Evolutionary conservation across 2,113 vertebrate species (phyloP).

Genomic region (Malurus melanocephalus): DNA sequence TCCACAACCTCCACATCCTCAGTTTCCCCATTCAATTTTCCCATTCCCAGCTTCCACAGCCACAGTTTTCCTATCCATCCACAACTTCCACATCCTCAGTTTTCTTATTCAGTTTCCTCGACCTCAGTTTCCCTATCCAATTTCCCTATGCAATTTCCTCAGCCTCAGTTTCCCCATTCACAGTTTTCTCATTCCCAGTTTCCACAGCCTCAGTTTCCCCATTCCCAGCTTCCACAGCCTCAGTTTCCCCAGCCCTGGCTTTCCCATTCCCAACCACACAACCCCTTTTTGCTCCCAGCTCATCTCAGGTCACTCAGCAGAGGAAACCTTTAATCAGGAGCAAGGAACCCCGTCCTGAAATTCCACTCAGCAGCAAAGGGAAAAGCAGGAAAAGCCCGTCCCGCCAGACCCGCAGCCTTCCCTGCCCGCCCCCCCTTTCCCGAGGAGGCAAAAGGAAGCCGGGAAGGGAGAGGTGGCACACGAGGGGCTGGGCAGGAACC

Average conservation of each 20-base stretch:
- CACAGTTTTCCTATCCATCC: neutral
- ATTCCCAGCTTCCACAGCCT: neutral
- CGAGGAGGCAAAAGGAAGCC: neutral
- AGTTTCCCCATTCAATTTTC: neutral
- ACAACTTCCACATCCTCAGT: neutral
- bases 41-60: neutral
- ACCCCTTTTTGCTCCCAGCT: neutral
- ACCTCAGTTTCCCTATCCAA: neutral
- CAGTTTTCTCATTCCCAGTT: neutral
- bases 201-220: neutral
- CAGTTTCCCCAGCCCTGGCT: neutral
- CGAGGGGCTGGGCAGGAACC: neutral
- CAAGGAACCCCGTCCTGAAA: neutral
- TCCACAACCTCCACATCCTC: neutral
- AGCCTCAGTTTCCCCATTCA: too few relatives aligned
- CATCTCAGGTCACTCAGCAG: neutral
- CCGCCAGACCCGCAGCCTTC: neutral
- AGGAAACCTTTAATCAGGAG: slow-evolving; percentile 53
- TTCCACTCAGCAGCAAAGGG: neutral
- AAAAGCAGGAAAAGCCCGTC: slow-evolving; percentile 50
- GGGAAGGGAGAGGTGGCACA: neutral
- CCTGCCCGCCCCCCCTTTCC: neutral
- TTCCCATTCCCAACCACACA: rapidly evolving
- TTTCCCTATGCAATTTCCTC: neutral
- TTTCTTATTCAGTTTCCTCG: neutral